Base-by-base conservation (phyloP, 2,113 vertebrate genomes). In the Martes martes region DNA sequence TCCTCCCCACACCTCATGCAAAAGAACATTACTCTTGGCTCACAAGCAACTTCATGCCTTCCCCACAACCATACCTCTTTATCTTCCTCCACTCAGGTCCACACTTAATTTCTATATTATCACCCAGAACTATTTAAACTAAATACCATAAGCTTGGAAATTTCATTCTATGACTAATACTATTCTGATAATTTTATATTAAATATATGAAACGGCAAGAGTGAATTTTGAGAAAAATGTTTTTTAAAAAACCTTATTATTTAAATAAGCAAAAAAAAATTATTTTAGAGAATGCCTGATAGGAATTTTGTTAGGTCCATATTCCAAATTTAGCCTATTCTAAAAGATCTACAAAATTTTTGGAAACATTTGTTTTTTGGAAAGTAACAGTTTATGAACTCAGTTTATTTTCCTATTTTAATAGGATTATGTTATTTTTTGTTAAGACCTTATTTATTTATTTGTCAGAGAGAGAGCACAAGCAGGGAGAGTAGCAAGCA, bases 21-120 rank as follows among this genome's bases (percentile, higher is more conserved):
- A 55, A 55, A 55, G 52, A 55, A n/a, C 10, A 63, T 21, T 84
- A 11, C 7, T 83, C 28, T 65, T 24, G 55, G 63, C 5, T 89
- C 33, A 59, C 19, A 52, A 24, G 11, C 7, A 50, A 28, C 5
- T 42, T n/a, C 39, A 45, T 71, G 52, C 10, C 50, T 92, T 73
- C 1, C 0, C 1, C 33, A 2, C 28, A 69, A 16, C 0, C 24
- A 11, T 42, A 16, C 0, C 23, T 63, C 11, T 26, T 42, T 89
- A 15, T n/a, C 8, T 69, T 63, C 8, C 4, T 86, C 7, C 26
- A 39, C 4, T 47, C 2, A 33, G 21, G 42, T 55, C 0, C 31
- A 36, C 4, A 33, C 3, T 88, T 89, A 13, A 57, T 92, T n/a
- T 39, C n/a, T 23, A 39, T 33, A n/a, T 76, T 59, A 86, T 67